phyloP scores from a whole-genome alignment of 2,113 vertebrate genomes.

The Crocuta crocuta region DNA sequence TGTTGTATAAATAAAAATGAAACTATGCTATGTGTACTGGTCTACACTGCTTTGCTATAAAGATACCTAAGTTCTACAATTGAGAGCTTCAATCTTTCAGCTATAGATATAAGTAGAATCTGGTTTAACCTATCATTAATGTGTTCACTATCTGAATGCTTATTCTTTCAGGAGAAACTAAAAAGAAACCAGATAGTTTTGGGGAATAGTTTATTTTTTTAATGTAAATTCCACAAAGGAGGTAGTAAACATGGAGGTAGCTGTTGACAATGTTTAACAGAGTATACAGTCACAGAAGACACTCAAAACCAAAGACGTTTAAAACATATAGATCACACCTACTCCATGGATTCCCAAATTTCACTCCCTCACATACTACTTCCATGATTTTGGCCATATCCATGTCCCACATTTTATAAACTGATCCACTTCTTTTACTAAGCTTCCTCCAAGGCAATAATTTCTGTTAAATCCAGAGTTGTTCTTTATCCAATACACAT shows the following conservation, averaged over 20 bases:
- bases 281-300: not conserved
- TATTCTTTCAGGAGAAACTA: not conserved
- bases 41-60: not conserved
- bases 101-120: not conserved
- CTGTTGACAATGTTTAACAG: not conserved
- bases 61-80: not conserved
- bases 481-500: not conserved
- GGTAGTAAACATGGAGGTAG: not conserved
- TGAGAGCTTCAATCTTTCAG: not conserved
- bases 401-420: not conserved
- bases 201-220: not conserved
- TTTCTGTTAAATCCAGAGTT: not conserved
- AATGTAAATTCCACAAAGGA: not conserved
- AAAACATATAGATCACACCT: not conserved
- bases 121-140: not conserved
- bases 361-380: not conserved
- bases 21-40: not conserved
- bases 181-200: not conserved
- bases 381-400: not conserved
- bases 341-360: not conserved
- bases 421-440: not conserved
- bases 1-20: not conserved
- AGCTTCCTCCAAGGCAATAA: not conserved
- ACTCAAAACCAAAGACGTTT: not conserved
- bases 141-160: not conserved